Evolutionary conservation across 2,888 invertebrate species (phyloP).

Genomic region (Hypercompe scribonia): DNA sequence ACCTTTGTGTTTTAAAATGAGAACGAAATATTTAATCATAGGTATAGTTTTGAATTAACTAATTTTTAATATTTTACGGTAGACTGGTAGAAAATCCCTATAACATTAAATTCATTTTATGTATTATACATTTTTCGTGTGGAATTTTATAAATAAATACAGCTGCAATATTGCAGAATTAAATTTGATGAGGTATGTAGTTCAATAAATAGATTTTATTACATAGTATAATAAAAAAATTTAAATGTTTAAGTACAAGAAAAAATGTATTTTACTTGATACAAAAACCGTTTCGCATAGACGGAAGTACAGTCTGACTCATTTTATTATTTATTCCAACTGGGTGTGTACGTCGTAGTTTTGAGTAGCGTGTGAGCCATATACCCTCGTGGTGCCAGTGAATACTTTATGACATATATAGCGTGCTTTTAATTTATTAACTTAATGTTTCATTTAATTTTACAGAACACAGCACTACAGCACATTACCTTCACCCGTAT

Average conservation of each 20-base stretch:
- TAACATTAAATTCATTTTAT: no score
- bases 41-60: background rate
- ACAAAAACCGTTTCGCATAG: background rate
- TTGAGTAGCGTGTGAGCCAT: background rate
- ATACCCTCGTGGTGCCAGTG: background rate
- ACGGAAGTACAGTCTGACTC: conserved; percentile 1
- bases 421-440: conserved; percentile 12
- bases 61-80: no score
- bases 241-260: background rate
- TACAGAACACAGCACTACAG: background rate
- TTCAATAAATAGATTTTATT: no score
- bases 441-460: conserved; percentile 3
- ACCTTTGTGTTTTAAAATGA: no score
- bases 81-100: no score
- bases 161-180: no score
- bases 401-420: conserved; percentile 6
- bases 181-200: no score
- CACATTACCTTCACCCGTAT: background rate
- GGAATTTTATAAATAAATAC: no score
- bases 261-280: conserved; percentile 10
- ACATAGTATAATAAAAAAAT: background rate
- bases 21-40: no score
- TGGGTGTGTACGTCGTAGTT: conserved; percentile 1
- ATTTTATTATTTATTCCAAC: conserved; percentile 8
- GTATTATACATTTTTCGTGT: no score